phyloP scores from a whole-genome alignment of 2,888 invertebrate genomes.

The Tipula confusa region DNA sequence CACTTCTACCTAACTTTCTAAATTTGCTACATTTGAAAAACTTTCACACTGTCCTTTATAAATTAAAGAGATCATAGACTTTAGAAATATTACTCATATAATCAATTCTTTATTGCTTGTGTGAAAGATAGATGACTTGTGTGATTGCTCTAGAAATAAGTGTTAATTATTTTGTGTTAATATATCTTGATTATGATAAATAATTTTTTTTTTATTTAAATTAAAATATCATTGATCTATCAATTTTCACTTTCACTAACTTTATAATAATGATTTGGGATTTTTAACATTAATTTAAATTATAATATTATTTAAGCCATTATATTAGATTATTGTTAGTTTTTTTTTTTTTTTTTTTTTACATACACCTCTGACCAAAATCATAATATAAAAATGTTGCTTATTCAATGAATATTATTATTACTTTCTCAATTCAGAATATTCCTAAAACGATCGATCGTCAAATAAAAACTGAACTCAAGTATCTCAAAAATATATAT shows the following conservation, averaged over 20 bases:
- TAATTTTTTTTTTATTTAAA: not conserved
- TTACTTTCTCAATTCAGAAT: conserved; percentile 20
- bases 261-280: no score
- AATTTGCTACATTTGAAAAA: no score
- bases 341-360: no score
- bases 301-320: not conserved
- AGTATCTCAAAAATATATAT: not conserved
- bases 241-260: not conserved
- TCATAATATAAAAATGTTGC: not conserved
- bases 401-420: not conserved
- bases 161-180: not conserved
- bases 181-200: not conserved
- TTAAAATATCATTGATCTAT: not conserved
- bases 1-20: no score
- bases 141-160: not conserved
- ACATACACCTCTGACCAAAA: not conserved
- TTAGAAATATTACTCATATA: no score
- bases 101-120: no score
- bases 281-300: no score
- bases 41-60: no score
- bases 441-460: conserved; percentile 7
- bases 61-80: no score
- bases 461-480: not conserved
- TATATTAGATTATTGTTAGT: not conserved
- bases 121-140: no score